phyloP scores from a whole-genome alignment of 1,140 invertebrate genomes.

The Drosophila elegans region DNA sequence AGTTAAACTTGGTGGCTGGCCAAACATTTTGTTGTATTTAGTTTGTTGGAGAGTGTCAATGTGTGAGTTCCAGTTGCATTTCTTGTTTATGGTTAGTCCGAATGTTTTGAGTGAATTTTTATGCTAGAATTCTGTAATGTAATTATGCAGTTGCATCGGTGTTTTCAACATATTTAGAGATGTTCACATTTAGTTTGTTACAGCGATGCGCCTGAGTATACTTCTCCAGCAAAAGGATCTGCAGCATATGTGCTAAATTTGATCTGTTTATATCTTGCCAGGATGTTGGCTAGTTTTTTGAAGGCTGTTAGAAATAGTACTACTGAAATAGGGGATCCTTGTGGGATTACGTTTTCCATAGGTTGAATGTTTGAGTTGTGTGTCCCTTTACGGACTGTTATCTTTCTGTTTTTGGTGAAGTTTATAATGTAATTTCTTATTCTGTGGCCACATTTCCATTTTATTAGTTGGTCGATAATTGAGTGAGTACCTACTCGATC shows the following conservation, averaged over 20 bases:
- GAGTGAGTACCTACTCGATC: no score
- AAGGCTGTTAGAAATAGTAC: not conserved
- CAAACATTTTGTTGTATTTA: not conserved
- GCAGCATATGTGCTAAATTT: conserved; percentile 3
- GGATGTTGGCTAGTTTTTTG: conserved; percentile 7
- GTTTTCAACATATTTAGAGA: not conserved
- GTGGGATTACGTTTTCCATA: no score
- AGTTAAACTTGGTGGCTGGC: not conserved
- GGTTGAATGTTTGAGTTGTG: not conserved
- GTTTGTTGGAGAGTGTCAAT: not conserved
- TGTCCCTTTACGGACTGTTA: conserved; percentile 9
- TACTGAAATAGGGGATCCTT: no score
- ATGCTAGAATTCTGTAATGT: not conserved
- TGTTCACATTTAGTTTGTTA: not conserved
- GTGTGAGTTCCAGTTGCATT: conserved; percentile 2
- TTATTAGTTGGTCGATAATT: not conserved
- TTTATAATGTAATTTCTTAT: no score
- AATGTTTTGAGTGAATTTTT: conserved; percentile 3
- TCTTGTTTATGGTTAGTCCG: conserved; percentile 1
- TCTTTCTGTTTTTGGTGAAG: conserved; percentile 1
- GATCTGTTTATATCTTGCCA: conserved; percentile 4
- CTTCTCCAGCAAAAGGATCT: not conserved
- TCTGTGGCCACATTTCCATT: not conserved
- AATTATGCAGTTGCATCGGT: not conserved
- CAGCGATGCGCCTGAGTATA: not conserved